Base-by-base conservation (phyloP, 2,888 invertebrate species). In the Lepidocyrtoides sp. region DNA sequence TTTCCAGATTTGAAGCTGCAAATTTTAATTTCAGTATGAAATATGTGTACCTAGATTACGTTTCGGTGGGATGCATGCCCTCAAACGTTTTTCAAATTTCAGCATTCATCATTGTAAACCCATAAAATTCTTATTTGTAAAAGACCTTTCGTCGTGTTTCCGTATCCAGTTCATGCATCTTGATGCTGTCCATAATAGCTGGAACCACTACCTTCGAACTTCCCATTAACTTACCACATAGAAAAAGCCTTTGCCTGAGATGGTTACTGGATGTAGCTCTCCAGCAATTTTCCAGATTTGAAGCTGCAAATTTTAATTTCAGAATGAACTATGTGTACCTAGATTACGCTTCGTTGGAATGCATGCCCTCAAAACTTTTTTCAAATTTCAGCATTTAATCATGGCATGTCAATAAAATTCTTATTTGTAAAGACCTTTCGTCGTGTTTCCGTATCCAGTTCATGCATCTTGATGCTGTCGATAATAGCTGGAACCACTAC, bases 231-330 rank as follows among this genome's bases (percentile, higher is more conserved):
- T 77, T 83, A 63, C 91, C 91, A 75, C 87, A 77, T 23, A 41
- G 66, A 85, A 85, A 85, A 85, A 85, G 17, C 85, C 36, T 54
- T 85, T 72, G 3, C 72, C 85, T 0, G 72, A 57, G 5, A 85
- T 85, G 7, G 5, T 20, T 0, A 57, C 72, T 14, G 85, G 85
- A 36, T 75, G 36, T 3, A 75, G 54, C 17, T 75, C 20, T 7
- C 54, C 85, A 7, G 10, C 32, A 20, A 85, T 26, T 75, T 72
- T 54, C 85, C 85, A 85, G 8, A 85, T 51, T 54, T 57, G 85
- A 4, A 85, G 36, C 83, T 82, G 7, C 10, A 10, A 82, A 7
- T 23, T 32, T 36, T 36, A 7, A 2, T 26, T 32, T 1, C 8
- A 69, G n/a, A n/a, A n/a, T n/a, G n/a, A n/a, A n/a, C n/a, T n/a